phyloP scores from a whole-genome alignment of 2,797 vertebrate genomes.

The Cyclura pinguis region DNA sequence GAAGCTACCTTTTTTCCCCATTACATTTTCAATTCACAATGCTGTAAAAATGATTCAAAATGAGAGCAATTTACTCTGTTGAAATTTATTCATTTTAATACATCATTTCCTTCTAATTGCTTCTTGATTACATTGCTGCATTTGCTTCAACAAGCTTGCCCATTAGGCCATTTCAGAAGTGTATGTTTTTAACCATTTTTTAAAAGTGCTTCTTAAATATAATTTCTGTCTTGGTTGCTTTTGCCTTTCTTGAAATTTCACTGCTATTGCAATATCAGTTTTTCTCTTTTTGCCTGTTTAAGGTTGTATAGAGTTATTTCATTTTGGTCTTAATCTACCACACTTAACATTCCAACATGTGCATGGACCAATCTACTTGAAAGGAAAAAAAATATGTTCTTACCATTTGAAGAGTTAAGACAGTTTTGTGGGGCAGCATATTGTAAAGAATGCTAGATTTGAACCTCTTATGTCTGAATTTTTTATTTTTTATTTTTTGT shows the following conservation, averaged over 20 bases:
- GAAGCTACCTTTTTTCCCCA: conserved; percentile 15
- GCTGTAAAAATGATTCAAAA: conserved; percentile 12
- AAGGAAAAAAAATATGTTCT: background rate
- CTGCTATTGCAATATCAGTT: background rate
- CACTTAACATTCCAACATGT: background rate
- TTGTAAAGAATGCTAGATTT: background rate
- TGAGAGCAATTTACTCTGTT: background rate
- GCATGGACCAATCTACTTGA: background rate
- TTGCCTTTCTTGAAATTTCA: background rate
- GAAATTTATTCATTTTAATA: conserved; percentile 40
- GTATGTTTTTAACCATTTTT: background rate
- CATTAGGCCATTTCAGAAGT: conserved; percentile 31
- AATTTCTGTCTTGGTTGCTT: conserved; percentile 15
- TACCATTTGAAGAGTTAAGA: background rate
- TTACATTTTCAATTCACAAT: conserved; percentile 31
- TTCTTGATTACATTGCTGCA: conserved; percentile 17
- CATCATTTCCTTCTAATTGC: conserved; percentile 41
- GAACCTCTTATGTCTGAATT: background rate
- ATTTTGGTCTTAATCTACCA: conserved; percentile 28
- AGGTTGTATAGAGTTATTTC: background rate
- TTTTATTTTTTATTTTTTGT: background rate
- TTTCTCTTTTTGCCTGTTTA: conserved; percentile 31
- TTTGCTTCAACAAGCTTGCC: conserved; percentile 39
- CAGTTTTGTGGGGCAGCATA: background rate
- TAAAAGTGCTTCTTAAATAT: background rate